Percentiles rank a stretch among this genome's conserved stretches.
Evolutionary conservation across 2,888 invertebrate species (phyloP).

Genomic region (Hofmannophila pseudospretella): DNA sequence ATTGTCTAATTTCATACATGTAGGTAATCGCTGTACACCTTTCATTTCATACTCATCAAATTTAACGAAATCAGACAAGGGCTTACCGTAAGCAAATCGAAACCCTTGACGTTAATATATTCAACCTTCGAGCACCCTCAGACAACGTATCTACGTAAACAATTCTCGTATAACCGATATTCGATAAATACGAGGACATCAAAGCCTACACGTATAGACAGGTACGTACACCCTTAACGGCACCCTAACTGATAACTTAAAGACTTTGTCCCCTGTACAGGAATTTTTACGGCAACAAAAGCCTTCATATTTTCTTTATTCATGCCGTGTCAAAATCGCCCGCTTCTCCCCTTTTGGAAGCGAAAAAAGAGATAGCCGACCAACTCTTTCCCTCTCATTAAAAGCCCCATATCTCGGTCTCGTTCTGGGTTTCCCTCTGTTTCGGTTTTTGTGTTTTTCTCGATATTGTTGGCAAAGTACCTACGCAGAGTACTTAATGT

Average conservation of each 20-base stretch:
- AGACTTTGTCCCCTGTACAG: conserved; percentile 75
- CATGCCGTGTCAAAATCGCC: conserved; percentile 72
- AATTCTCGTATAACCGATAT: conserved; percentile 37
- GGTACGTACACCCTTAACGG: conserved; percentile 38
- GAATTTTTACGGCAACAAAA: conserved; percentile 77
- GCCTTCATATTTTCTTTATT: conserved; percentile 77
- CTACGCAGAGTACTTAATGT: conserved; percentile 55
- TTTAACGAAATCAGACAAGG: conserved; percentile 41
- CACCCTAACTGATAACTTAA: conserved; percentile 71
- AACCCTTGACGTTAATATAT: conserved; percentile 59
- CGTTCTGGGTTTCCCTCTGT: conserved; percentile 47
- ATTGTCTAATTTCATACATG: no score
- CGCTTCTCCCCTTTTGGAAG: conserved; percentile 50
- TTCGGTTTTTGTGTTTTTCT: conserved; percentile 67
- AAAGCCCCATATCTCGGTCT: conserved; percentile 41
- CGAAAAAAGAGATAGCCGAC: conserved; percentile 56
- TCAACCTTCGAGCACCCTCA: conserved; percentile 57
- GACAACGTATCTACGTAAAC: conserved; percentile 44
- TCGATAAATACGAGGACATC: conserved; percentile 46
- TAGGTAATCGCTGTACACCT: no score
- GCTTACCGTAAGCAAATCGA: conserved; percentile 27
- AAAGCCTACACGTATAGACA: conserved; percentile 25
- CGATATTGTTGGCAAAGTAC: conserved; percentile 51
- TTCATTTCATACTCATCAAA: conserved; percentile 4
- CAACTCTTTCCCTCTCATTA: conserved; percentile 68